Base-by-base conservation (phyloP, 1,140 invertebrate genomes). In the Zaprionus ghesquierei region DNA sequence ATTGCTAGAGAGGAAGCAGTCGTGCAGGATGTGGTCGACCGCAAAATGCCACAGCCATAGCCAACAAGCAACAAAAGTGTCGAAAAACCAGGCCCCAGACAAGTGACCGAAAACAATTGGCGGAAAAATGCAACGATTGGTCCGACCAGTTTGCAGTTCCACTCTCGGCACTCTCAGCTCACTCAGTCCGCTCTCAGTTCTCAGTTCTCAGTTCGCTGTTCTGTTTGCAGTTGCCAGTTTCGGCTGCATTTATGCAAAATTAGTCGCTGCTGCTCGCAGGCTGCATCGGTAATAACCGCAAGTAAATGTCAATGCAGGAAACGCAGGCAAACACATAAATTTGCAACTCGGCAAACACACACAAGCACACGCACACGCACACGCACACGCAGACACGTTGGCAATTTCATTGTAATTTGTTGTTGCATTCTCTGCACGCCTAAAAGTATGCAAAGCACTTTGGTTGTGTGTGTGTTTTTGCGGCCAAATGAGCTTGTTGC, bases 221-320 rank as follows among this genome's bases (percentile, higher is more conserved):
- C n/a, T n/a, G n/a, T n/a, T n/a, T n/a, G 59, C 44, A 55, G 60
- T 65, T 33, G 29, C 41, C 18, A 18, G 55, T 81, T 69, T 49
- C 66, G 78, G 44, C 80, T 68, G 49, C 75, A 81, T 77, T 87
- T 75, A 75, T 77, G 81, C 77, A 71, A 61, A 74, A 59, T 76
- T 79, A 75, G 75, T 70, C 49, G 63, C 38, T 44, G 31, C 29
- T 33, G 10, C n/a, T 60, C 44, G n/a, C n/a, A 15, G 35, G 6
- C 49, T 54, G 64, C 75, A 81, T 81, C 60, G 78, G 78, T 81
- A 77, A 85, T 78, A 81, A 85, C 66, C 79, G 70, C 82, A 86
- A 86, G 82, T 87, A 86, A 86, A 87, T 86, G 82, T 87, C 82
- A 79, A 86, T 86, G 75, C 75, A 81, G 81, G 79, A 87, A 87